phyloP scores from a whole-genome alignment of 2,888 invertebrate genomes.

The Mesochorus sp. region DNA sequence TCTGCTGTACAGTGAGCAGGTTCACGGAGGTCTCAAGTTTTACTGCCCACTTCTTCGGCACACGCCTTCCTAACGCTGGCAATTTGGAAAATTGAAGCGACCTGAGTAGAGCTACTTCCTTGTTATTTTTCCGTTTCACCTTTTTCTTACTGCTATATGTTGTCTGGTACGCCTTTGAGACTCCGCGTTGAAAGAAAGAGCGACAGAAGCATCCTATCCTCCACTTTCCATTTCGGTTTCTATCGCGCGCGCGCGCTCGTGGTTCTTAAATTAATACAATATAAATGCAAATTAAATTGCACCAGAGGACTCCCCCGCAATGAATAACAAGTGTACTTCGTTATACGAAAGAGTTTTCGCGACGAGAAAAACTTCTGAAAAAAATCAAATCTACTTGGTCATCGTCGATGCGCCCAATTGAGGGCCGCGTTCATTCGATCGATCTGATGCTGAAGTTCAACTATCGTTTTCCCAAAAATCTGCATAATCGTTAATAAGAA shows the following conservation, averaged over 20 bases:
- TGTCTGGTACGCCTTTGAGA: slow-evolving; percentile 28
- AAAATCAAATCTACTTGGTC: slow-evolving; percentile 11
- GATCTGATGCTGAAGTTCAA: slow-evolving; percentile 2
- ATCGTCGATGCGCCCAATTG: slow-evolving; percentile 16
- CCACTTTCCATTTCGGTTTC: slow-evolving; percentile 24
- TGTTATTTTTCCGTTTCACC: slow-evolving; percentile 67
- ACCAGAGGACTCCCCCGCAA: slow-evolving; percentile 60
- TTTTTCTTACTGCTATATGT: slow-evolving; percentile 14
- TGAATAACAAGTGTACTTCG: slow-evolving; percentile 65
- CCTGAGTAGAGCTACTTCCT: slow-evolving; percentile 69
- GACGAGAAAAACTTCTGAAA: slow-evolving; percentile 8
- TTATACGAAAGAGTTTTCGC: slow-evolving; percentile 57
- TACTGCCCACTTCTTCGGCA: slow-evolving; percentile 64
- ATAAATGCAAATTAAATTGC: slow-evolving; percentile 76
- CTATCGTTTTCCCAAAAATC: slow-evolving; percentile 3
- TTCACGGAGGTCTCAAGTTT: slow-evolving; percentile 62
- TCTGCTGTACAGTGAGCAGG: not conserved
- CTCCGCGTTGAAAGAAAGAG: slow-evolving; percentile 7
- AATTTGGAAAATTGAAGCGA: slow-evolving; percentile 75
- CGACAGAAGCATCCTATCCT: slow-evolving; percentile 21
- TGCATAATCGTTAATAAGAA: slow-evolving; percentile 5
- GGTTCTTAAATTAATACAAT: slow-evolving; percentile 75
- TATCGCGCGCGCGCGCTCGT: slow-evolving; percentile 25
- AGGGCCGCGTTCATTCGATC: slow-evolving; percentile 21
- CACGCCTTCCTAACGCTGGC: slow-evolving; percentile 61